Conservation (phyloP, 2,888 invertebrate species). For the Polydrusus tereticollis region DNA sequence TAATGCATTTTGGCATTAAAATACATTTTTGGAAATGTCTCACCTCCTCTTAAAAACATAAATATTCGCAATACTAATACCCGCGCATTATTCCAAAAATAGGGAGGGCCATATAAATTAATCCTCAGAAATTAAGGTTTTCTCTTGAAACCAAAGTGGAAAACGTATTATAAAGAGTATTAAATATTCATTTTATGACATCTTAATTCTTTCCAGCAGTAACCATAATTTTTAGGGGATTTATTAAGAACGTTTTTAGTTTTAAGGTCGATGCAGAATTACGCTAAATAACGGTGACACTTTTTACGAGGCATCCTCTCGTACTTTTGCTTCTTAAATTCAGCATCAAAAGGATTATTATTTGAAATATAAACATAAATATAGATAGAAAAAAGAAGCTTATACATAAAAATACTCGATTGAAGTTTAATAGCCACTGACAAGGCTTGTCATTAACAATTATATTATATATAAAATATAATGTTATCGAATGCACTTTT, state of each 20-base stretch:
- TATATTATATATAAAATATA: no score
- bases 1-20: no score
- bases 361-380: no score
- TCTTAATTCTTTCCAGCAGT: constrained; percentile 6
- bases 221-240: constrained; percentile 15
- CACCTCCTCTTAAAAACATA: not conserved
- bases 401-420: no score
- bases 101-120: constrained; percentile 1
- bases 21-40: no score
- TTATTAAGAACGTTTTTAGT: constrained; percentile 15
- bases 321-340: not conserved
- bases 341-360: not conserved
- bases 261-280: constrained; percentile 3
- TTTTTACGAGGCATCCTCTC: not conserved
- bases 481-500: no score
- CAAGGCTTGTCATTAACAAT: no score
- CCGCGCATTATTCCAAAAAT: constrained; percentile 3
- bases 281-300: not conserved
- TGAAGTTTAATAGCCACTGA: no score
- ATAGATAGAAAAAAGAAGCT: no score
- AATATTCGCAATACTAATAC: constrained; percentile 9
- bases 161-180: constrained; percentile 10
- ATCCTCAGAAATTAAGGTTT: constrained; percentile 8
- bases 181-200: constrained; percentile 15
- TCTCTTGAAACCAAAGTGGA: constrained; percentile 6